Evolutionary conservation across 1,140 invertebrate genomes (phyloP).

Genomic region (Cherax destructor): DNA sequence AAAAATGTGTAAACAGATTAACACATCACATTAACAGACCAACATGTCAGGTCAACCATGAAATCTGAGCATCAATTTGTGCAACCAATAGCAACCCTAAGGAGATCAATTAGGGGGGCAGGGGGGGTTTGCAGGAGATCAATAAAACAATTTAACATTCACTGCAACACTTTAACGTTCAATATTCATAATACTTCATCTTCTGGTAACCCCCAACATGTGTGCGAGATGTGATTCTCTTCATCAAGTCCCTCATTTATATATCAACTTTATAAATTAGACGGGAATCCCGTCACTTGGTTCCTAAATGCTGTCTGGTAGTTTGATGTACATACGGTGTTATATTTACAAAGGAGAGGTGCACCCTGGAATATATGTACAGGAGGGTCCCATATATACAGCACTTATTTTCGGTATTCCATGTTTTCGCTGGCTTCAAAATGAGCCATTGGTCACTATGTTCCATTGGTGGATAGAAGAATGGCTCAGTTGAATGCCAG

Average conservation of each 20-base stretch:
- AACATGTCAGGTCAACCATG: slow-evolving; percentile 21
- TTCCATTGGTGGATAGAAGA: too few species aligned
- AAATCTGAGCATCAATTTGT: slow-evolving; percentile 28
- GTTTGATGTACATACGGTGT: slow-evolving; percentile 41
- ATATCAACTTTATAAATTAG: slow-evolving; percentile 18
- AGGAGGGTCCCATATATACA: neutral
- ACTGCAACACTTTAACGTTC: neutral
- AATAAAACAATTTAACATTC: neutral
- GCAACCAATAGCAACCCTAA: slow-evolving; percentile 30
- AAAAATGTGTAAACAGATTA: neutral
- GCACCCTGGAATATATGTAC: slow-evolving; percentile 33
- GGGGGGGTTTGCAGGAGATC: neutral
- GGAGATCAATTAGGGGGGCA: neutral
- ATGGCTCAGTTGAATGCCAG: too few species aligned
- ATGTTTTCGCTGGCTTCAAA: too few species aligned
- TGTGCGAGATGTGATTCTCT: slow-evolving; percentile 3
- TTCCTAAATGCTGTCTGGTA: slow-evolving; percentile 43
- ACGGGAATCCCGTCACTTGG: slow-evolving; percentile 29
- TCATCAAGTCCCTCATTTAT: neutral
- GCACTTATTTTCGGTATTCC: too few species aligned
- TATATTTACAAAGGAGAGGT: slow-evolving; percentile 48
- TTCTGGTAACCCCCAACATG: neutral
- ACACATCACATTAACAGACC: slow-evolving; percentile 15
- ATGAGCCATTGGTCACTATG: too few species aligned
- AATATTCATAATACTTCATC: neutral